Conservation (phyloP, 2,888 invertebrate genomes). For the Himalopsyche japonica region DNA sequence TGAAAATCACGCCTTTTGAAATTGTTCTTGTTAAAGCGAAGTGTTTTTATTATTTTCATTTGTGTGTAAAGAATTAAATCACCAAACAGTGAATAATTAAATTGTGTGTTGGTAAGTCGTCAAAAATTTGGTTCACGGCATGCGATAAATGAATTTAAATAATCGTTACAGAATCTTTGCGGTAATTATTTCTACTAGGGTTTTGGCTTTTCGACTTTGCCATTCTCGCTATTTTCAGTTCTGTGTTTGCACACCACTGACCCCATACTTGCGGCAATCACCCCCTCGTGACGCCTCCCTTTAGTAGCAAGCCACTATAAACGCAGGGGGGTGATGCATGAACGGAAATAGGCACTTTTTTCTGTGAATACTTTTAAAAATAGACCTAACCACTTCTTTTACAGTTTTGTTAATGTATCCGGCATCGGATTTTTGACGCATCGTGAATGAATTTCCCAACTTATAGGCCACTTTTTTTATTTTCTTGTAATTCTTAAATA, state of each 20-base stretch:
- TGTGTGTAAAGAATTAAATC: neutral
- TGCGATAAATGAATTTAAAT: neutral
- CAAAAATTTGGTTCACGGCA: neutral
- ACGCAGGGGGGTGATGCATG: neutral
- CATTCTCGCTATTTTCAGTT: neutral
- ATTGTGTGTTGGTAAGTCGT: too few species aligned
- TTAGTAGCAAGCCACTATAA: neutral
- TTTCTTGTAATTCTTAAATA: too few species aligned
- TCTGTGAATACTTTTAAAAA: constrained; percentile 4
- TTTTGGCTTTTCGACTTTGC: neutral
- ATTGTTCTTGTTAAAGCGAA: too few species aligned
- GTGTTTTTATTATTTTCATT: neutral
- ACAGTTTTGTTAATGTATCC: neutral
- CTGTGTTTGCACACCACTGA: neutral
- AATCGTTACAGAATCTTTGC: neutral
- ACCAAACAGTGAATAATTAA: neutral
- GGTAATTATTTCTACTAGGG: neutral
- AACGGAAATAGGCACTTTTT: constrained; percentile 15
- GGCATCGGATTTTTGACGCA: neutral
- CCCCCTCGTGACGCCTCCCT: neutral
- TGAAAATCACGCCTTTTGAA: too few species aligned
- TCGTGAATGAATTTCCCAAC: neutral
- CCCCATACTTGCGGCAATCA: neutral
- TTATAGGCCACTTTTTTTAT: too few species aligned
- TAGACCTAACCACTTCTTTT: neutral